Conservation (phyloP, 1,140 invertebrate species). For the Drosophila saltans region DNA sequence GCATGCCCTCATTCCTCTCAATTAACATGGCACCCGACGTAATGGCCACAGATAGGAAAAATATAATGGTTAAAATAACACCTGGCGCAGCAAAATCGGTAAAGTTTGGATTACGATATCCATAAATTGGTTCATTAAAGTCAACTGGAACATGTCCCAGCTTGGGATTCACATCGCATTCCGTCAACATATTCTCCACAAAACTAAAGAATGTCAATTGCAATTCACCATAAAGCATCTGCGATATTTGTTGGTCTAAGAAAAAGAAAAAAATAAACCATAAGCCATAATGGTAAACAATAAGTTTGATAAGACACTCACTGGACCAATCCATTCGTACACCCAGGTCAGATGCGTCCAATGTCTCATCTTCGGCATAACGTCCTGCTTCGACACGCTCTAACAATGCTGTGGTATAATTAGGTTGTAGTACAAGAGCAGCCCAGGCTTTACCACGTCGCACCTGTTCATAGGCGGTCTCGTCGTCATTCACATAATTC, state of each 20-base stretch:
- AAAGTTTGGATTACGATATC: constrained; percentile 92
- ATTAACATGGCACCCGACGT: constrained; percentile 95
- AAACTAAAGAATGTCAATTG: constrained; percentile 90
- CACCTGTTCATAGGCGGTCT: constrained; percentile 88
- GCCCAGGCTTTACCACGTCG: constrained; percentile 91
- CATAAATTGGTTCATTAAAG: constrained; percentile 94
- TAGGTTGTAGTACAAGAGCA: constrained; percentile 90
- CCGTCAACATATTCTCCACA: constrained; percentile 86
- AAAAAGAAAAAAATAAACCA: constrained; percentile 43
- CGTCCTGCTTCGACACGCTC: constrained; percentile 88
- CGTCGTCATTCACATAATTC: constrained; percentile 84
- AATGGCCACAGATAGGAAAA: constrained; percentile 96
- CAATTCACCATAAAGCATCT: constrained; percentile 90
- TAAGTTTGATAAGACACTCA: constrained; percentile 84
- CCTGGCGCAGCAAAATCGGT: constrained; percentile 97
- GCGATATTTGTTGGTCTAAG: constrained; percentile 95
- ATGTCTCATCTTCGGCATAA: constrained; percentile 87
- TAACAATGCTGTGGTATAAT: constrained; percentile 91
- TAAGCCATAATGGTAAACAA: no score
- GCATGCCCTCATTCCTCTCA: constrained; percentile 94
- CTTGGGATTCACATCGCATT: constrained; percentile 89
- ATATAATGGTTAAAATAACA: constrained; percentile 96
- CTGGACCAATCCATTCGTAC: constrained; percentile 96
- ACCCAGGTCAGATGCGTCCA: constrained; percentile 89
- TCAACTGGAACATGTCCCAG: constrained; percentile 89